These are phyloP conservation scores for Charadrius vociferus DNA, from an alignment of 2,113 vertebrate genomes.

Conservation along the genomic window DNA sequence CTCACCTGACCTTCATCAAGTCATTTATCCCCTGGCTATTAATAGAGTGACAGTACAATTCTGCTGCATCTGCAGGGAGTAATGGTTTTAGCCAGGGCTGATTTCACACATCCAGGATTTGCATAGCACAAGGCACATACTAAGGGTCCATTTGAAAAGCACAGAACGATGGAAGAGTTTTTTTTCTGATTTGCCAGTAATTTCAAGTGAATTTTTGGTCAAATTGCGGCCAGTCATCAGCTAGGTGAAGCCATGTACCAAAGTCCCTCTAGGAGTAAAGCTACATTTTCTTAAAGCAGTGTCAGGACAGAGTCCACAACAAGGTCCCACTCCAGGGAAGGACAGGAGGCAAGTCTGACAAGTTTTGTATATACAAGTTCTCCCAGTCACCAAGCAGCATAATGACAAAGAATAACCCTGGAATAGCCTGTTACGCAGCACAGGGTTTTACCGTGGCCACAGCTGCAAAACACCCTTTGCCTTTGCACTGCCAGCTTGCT, in stretches of 20 bases:
- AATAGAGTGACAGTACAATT: not conserved
- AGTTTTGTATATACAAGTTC: accelerated
- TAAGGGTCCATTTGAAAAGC: not conserved
- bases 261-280: not conserved
- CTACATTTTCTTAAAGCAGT: not conserved
- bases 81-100: not conserved
- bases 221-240: not conserved
- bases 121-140: not conserved
- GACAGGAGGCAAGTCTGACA: not conserved
- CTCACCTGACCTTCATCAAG: not conserved
- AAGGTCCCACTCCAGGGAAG: not conserved
- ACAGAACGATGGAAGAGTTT: not conserved
- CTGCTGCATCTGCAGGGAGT: not conserved
- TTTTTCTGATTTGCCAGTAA: not conserved
- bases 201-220: not conserved
- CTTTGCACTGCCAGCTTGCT: not conserved
- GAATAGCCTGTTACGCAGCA: not conserved
- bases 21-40: not conserved
- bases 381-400: not conserved
- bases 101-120: accelerated
- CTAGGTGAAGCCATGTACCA: not conserved
- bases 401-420: not conserved
- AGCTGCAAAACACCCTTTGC: not conserved
- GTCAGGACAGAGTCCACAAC: accelerated
- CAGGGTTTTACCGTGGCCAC: accelerated